A percentile compares a stretch with the other conserved stretches of the same genome.
These are phyloP conservation scores for Ephialtes manifestator DNA, from an alignment of 2,888 invertebrate genomes.

Conservation along the genomic window DNA sequence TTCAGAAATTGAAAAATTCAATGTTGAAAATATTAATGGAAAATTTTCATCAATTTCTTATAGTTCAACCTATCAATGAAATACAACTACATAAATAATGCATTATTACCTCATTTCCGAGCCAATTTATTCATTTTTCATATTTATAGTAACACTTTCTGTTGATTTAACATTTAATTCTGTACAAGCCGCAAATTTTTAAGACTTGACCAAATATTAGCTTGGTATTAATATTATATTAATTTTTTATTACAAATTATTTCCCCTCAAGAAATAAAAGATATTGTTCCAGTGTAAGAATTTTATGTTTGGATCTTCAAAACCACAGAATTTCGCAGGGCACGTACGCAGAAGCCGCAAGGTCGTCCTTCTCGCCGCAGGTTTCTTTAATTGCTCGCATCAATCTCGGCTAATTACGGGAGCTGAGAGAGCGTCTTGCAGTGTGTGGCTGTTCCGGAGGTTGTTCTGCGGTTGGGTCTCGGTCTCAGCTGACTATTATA, in stretches of 20 bases:
- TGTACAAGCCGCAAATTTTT: no score
- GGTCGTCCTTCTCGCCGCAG: slow-evolving; percentile 69
- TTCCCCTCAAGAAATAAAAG: neutral
- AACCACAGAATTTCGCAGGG: slow-evolving; percentile 50
- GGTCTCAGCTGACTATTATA: slow-evolving; percentile 67
- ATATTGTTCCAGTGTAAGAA: neutral
- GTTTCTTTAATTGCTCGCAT: slow-evolving; percentile 83
- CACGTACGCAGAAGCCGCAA: slow-evolving; percentile 56
- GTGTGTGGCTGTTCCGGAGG: slow-evolving; percentile 64
- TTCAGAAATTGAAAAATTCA: no score
- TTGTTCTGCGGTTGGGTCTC: slow-evolving; percentile 74
- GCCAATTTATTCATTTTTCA: no score
- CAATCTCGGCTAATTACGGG: slow-evolving; percentile 82
- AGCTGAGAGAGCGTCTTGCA: slow-evolving; percentile 77
- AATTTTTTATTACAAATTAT: neutral
- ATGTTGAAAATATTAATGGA: no score
- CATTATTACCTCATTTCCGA: no score
- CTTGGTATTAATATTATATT: neutral
- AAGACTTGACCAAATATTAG: neutral
- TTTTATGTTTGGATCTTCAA: neutral
- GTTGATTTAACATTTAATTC: no score
- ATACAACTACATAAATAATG: no score
- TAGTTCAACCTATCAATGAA: no score
- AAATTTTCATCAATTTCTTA: no score
- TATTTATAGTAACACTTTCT: no score